These are phyloP conservation scores for Bambusicola thoracicus DNA, from an alignment of 2,113 vertebrate genomes.

Conservation along the genomic window DNA sequence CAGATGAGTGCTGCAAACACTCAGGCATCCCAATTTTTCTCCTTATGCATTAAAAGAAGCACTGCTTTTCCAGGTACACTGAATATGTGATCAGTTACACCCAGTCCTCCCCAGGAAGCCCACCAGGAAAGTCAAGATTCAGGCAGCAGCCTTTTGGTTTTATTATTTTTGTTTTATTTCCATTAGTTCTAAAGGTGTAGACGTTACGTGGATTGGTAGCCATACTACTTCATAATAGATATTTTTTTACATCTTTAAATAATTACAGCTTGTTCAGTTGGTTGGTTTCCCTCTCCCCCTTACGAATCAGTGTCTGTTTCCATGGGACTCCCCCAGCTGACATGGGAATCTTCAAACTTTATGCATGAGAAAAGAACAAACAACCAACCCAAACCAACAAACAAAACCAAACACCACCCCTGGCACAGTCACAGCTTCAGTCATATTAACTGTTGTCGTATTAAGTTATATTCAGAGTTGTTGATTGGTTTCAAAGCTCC, in stretches of 20 bases:
- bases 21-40: too few species aligned
- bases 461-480: background rate
- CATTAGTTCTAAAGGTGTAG: conserved; percentile 73
- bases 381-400: background rate
- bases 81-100: background rate
- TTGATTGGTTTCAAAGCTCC: conserved; percentile 7
- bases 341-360: background rate
- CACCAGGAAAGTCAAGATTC: accelerated
- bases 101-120: background rate
- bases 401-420: background rate
- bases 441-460: too few species aligned
- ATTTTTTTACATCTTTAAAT: conserved; percentile 73
- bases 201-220: conserved; percentile 60
- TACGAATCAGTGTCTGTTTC: background rate
- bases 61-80: background rate
- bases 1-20: too few species aligned
- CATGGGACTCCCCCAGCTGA: background rate
- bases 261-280: conserved; percentile 73
- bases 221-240: conserved; percentile 66
- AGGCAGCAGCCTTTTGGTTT: conserved; percentile 10
- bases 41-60: background rate
- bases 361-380: background rate
- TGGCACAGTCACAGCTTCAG: conserved; percentile 50
- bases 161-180: conserved; percentile 68
- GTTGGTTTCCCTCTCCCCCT: conserved; percentile 31